Base-by-base conservation (phyloP, 2,888 invertebrate species). In the Brenthis hecate region DNA sequence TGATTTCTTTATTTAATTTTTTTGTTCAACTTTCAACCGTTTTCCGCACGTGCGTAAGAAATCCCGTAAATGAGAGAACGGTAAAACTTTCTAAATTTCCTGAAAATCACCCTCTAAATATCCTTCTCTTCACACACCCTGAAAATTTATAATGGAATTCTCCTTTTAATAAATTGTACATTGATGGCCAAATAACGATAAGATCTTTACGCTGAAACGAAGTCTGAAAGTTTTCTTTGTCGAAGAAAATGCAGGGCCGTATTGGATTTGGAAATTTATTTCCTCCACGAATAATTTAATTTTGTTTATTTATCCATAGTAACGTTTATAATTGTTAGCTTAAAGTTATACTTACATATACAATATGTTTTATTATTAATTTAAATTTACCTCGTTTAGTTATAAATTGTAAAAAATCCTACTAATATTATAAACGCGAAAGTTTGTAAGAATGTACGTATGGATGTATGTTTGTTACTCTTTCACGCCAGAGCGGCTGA, bases 1-100 rank as follows among this genome's bases (percentile, higher is more conserved):
- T 71, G 72, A 73, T 74, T 68, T 70, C 63, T 71, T 43, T 2
- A 43, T 43, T 71, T 73, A 73, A 74, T 74, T 71, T 76, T 70
- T 68, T 72, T 68, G 71, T 72, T 62, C 60, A 51, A 68, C 55
- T 60, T 63, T 56, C 55, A 14, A 55, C 62, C 65, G 66, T 66
- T 72, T 61, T 57, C 68, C 68, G 74, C 78, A 80, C 79, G 80
- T 78, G 77, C 80, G 73, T 62, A 62, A 69, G 69, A 56, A 74
- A 72, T 66, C 66, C 70, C 60, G 64, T 64, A 62, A 62, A 62
- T 62, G 53, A 62, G 73, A 74, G 74, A 75, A 75, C 75, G 75
- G 77, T 71, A 67, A 78, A 82, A 81, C 74, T 80, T 80, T 77
- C 62, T 71, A 76, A 80, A 77, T 79, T 75, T 73, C 71, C 70